Evolutionary conservation across 2,888 invertebrate species (phyloP).

Genomic region (Cataglyphis albicans): DNA sequence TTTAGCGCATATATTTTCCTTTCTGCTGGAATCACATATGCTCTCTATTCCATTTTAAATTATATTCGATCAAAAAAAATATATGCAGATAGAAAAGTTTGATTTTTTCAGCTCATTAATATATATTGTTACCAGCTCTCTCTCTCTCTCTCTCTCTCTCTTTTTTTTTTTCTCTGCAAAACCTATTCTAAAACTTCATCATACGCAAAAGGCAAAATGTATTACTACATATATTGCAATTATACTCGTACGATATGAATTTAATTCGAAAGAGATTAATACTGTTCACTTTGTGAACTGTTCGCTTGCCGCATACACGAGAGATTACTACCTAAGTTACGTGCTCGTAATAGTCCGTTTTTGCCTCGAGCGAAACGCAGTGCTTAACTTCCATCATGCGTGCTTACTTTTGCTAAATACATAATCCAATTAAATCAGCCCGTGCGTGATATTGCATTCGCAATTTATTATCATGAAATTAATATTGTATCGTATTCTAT

Average conservation of each 20-base stretch:
- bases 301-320: not conserved
- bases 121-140: not conserved
- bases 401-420: constrained; percentile 50
- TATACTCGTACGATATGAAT: not conserved
- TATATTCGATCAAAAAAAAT: not conserved
- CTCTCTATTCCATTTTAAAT: not conserved
- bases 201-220: not conserved
- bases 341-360: constrained; percentile 16
- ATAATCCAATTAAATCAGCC: constrained; percentile 50
- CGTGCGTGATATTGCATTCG: constrained; percentile 41
- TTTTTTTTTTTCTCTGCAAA: not conserved
- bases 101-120: not conserved
- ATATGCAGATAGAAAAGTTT: not conserved
- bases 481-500: constrained; percentile 47
- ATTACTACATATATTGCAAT: not conserved
- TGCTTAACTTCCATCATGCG: constrained; percentile 36
- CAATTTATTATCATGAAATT: constrained; percentile 51
- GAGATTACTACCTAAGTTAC: constrained; percentile 35
- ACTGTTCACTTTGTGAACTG: not conserved
- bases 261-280: constrained; percentile 22
- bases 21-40: not conserved
- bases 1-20: not conserved
- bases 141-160: not conserved
- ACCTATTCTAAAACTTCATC: not conserved
- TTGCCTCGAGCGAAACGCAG: not conserved